Evolutionary conservation across 2,113 vertebrate genomes (phyloP).

Genomic region (Phalacrocorax carbo): DNA sequence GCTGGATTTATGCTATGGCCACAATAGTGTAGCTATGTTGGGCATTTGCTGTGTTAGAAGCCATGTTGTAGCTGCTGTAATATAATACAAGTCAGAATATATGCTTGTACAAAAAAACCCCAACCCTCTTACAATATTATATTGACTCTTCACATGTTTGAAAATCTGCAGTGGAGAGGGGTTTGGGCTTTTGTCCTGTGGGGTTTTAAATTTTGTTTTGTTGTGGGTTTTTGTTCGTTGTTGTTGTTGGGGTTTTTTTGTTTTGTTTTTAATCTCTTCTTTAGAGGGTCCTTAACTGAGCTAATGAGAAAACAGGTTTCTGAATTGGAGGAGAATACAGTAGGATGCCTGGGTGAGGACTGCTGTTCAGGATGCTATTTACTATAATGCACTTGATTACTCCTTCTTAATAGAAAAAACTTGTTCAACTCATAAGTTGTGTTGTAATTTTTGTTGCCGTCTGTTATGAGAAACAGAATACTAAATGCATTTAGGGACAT

Average conservation of each 20-base stretch:
- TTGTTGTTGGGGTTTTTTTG: too few relatives aligned
- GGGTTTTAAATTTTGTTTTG: background rate
- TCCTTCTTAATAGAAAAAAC: background rate
- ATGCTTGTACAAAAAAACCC: background rate
- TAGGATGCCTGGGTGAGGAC: background rate
- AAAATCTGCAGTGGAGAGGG: background rate
- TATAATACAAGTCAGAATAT: background rate
- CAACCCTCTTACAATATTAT: background rate
- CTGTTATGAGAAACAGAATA: background rate
- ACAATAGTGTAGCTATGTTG: accelerated
- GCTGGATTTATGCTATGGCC: background rate
- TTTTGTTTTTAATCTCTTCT: background rate
- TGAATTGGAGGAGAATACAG: background rate
- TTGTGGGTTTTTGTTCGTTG: background rate
- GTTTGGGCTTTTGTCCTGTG: background rate
- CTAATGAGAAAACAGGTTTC: background rate
- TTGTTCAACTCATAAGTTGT: background rate
- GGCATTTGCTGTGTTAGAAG: background rate
- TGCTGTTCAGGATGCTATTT: background rate
- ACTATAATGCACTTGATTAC: background rate
- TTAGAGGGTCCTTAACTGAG: background rate
- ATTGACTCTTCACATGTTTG: background rate
- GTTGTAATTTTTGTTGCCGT: background rate
- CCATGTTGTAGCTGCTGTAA: background rate
- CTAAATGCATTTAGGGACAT: background rate